These are phyloP conservation scores for Tichodroma muraria DNA, from an alignment of 2,113 vertebrate genomes.

Conservation along the genomic window DNA sequence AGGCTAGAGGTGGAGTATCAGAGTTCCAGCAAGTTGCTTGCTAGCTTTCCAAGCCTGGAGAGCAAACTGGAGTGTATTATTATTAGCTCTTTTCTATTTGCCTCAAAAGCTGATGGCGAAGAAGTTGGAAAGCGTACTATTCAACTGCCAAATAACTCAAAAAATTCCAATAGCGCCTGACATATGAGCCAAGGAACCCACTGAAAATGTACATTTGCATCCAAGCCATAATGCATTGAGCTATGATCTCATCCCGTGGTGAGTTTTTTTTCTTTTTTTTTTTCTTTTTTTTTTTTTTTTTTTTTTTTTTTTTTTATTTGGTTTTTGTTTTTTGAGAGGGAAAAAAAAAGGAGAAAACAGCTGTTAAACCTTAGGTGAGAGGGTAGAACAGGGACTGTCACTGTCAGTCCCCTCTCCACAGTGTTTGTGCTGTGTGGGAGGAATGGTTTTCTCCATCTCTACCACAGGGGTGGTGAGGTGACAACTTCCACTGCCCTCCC, in stretches of 20 bases:
- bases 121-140: conserved; percentile 38
- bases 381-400: not conserved
- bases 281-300: not conserved
- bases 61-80: conserved; percentile 42
- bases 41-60: conserved; percentile 47
- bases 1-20: not conserved
- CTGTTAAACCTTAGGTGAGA: not conserved
- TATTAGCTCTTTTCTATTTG: conserved; percentile 39
- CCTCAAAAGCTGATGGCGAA: conserved; percentile 48
- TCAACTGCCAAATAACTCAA: conserved; percentile 54
- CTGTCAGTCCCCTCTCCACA: not conserved
- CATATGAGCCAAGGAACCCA: conserved; percentile 42
- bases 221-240: conserved; percentile 37
- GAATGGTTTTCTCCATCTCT: not conserved
- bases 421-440: not conserved
- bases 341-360: not conserved
- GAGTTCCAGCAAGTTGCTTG: conserved; percentile 11
- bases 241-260: conserved; percentile 35
- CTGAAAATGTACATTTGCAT: conserved; percentile 46
- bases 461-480: not conserved
- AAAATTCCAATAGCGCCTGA: conserved; percentile 52
- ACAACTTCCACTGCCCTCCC: not conserved
- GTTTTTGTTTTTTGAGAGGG: not conserved
- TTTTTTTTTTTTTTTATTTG: not conserved
- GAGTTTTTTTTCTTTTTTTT: no score